phyloP scores from a whole-genome alignment of 2,113 vertebrate genomes.

The Gyps fulvus region DNA sequence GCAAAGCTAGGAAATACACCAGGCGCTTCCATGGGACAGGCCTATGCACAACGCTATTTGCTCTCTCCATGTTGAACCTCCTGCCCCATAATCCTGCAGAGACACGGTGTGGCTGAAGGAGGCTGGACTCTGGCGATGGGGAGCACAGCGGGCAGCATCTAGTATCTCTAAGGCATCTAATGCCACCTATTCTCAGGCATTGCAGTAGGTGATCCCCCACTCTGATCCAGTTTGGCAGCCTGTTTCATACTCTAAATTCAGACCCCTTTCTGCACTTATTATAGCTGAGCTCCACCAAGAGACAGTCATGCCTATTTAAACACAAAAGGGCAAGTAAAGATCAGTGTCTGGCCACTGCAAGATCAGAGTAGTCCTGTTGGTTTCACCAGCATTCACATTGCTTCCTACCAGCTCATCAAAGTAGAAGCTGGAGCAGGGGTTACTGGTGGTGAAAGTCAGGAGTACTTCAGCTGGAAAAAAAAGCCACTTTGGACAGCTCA shows the following conservation, averaged over 20 bases:
- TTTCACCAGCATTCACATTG: neutral
- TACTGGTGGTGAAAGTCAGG: neutral
- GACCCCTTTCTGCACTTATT: neutral
- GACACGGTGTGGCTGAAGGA: neutral
- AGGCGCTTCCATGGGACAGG: neutral
- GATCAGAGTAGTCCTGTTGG: neutral
- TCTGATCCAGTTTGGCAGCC: neutral
- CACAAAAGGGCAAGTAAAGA: neutral
- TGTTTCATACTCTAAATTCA: neutral
- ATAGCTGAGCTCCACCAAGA: neutral
- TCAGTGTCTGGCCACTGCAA: neutral
- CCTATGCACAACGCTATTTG: neutral
- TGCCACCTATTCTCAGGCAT: neutral
- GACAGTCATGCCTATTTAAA: neutral
- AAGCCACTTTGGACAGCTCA: neutral
- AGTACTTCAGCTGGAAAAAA: neutral
- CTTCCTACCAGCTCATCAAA: neutral
- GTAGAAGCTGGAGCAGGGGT: neutral
- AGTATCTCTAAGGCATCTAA: neutral
- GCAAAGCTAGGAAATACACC: neutral
- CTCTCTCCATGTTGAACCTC: neutral
- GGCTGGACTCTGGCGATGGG: neutral
- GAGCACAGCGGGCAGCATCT: neutral
- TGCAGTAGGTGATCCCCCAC: neutral
- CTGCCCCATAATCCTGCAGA: neutral